Evolutionary conservation across 2,113 vertebrate genomes (phyloP).

Genomic region (Ptilorrhoa leucosticta): DNA sequence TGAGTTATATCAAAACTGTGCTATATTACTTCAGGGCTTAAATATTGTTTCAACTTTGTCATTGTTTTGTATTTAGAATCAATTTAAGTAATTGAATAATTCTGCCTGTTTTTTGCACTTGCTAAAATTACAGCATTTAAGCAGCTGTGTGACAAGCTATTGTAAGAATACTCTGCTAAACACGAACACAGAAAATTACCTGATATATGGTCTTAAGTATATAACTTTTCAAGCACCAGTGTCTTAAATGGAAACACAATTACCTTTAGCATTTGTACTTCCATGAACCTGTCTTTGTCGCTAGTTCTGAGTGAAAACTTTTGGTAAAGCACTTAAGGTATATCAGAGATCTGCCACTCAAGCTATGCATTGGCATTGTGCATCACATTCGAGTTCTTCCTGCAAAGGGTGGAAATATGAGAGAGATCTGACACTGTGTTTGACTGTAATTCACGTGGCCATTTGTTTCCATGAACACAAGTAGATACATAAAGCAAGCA

Average conservation of each 20-base stretch:
- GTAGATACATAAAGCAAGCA: neutral
- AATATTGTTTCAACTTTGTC: neutral
- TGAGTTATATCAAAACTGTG: neutral
- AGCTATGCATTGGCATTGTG: neutral
- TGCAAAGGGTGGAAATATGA: neutral
- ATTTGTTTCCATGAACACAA: neutral
- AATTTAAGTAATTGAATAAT: neutral
- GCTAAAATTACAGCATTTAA: neutral
- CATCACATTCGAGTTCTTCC: neutral
- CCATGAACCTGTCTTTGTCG: neutral
- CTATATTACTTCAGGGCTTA: neutral
- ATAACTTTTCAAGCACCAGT: neutral
- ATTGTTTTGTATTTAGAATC: neutral
- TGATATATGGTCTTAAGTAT: neutral
- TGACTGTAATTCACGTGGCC: neutral
- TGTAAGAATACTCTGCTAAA: neutral
- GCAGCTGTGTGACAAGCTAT: neutral
- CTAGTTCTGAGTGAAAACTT: neutral
- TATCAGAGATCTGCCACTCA: neutral
- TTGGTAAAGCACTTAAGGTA: neutral
- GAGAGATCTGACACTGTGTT: neutral
- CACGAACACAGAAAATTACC: neutral
- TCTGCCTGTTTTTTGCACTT: neutral
- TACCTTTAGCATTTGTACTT: neutral
- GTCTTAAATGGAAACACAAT: neutral